Base-by-base conservation (phyloP, 2,797 vertebrate species). In the Danio kyathit region DNA sequence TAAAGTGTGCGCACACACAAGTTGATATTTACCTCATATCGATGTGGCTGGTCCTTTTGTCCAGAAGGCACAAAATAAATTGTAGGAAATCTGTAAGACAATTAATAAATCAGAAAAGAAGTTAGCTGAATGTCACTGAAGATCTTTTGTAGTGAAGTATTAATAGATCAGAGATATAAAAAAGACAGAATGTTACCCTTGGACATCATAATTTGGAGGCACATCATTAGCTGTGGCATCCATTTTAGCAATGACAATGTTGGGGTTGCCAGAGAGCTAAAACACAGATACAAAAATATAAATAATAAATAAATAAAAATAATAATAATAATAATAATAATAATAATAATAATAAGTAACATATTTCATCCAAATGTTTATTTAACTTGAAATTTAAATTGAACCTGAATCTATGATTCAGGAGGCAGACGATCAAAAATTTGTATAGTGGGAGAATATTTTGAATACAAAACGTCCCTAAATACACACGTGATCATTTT, bases 141-240 rank as follows among this genome's bases (percentile, higher is more conserved):
- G 38, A 41, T 43, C 48, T 63, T 43, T n/a, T 60, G n/a, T 11
- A n/a, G 61, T 21, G 29, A 17, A 73, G 29, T 49, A 73, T 9
- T 29, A 64, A 56, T 76, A 52, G 41, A 57, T 44, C 8, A 16
- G 16, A 21, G 29, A 51, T 17, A 21, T 69, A 9, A 41, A 66
- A 1, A 60, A 29, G 9, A 71, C 19, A 19, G 6, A 70, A 54
- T 12, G 88, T 94, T 88, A 95, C 94, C 94, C 94, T 48, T 91
- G 91, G 7, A 95, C 92, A 4, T 94, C 91, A 71, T 92, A 95
- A 52, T 88, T 82, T 21, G 84, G 77, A 0, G 94, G 94, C 7
- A 95, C 82, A 38, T 95, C 94, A 41, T 94, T 95, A 6, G 90
- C 89, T 0, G 90, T 86, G 0, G 91, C 92, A 1, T 95, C 94